These are phyloP conservation scores for Entomyzon cyanotis DNA, from an alignment of 2,113 vertebrate species.

Conservation along the genomic window DNA sequence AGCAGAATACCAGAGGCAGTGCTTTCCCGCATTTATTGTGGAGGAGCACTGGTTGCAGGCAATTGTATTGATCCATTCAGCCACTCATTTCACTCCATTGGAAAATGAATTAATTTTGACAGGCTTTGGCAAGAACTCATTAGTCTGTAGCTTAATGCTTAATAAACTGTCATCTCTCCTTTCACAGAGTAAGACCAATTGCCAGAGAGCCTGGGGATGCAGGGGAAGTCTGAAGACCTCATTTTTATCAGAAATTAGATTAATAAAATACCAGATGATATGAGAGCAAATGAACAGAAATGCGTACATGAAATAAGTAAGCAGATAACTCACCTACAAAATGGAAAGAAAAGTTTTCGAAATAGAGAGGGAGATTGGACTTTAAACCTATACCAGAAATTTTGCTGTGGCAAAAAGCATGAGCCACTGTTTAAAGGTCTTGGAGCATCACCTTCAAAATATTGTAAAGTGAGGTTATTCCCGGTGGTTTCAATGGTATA, in stretches of 20 bases:
- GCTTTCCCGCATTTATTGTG: background rate
- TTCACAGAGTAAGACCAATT: background rate
- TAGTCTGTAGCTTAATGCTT: constrained; percentile 20
- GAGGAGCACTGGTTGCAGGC: background rate
- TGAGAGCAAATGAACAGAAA: background rate
- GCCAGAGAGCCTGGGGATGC: background rate
- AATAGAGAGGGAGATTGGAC: background rate
- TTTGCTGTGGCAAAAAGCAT: background rate
- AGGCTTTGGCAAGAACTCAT: constrained; percentile 48
- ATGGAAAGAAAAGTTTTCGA: background rate
- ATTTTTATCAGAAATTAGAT: background rate
- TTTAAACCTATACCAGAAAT: background rate
- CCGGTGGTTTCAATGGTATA: background rate
- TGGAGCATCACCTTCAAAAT: background rate
- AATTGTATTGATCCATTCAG: constrained; percentile 22
- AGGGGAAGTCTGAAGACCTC: background rate
- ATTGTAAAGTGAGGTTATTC: background rate
- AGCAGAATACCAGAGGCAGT: background rate
- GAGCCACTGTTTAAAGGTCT: background rate
- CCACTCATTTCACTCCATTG: background rate
- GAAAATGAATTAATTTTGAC: constrained; percentile 49
- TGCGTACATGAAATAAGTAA: background rate
- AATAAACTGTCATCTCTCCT: constrained; percentile 41
- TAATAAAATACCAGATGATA: background rate
- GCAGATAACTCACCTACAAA: background rate